Evolutionary conservation across 35 echinoderm and acorn worm species (phyloP).

Genomic region (Eucidaris tribuloides): DNA sequence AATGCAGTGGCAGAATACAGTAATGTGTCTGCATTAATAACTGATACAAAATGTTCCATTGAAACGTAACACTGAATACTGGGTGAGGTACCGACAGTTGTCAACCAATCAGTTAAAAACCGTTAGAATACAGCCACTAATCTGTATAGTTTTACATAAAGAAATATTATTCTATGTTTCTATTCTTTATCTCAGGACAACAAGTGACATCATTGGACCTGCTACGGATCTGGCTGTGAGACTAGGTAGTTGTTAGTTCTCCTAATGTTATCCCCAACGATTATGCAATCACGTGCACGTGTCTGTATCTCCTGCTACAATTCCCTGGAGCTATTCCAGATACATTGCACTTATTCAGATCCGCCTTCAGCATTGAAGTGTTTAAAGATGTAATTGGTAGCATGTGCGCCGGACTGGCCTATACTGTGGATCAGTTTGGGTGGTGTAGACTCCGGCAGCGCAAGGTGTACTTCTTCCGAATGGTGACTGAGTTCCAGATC

Average conservation of each 20-base stretch:
- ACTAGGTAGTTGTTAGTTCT: constrained; percentile 34
- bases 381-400: constrained; percentile 69
- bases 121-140: too few species aligned
- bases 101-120: too few species aligned
- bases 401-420: constrained; percentile 37
- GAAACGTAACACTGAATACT: too few species aligned
- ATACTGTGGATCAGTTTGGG: not conserved
- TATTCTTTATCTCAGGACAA: not conserved
- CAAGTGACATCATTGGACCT: constrained; percentile 25
- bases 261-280: constrained; percentile 22
- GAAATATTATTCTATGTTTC: too few species aligned
- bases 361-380: constrained; percentile 54
- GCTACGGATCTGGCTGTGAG: constrained; percentile 33
- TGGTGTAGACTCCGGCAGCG: not conserved
- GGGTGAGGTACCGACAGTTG: too few species aligned
- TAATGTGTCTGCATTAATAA: too few species aligned
- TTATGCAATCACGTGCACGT: constrained; percentile 17
- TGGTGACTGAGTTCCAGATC: not conserved
- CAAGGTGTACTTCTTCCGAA: constrained; percentile 17
- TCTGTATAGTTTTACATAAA: too few species aligned
- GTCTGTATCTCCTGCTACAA: constrained; percentile 42
- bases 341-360: constrained; percentile 4
- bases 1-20: too few species aligned
- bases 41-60: too few species aligned
- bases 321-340: constrained; percentile 44